phyloP scores from a whole-genome alignment of 2,888 invertebrate genomes.

The Panzeria rudis region DNA sequence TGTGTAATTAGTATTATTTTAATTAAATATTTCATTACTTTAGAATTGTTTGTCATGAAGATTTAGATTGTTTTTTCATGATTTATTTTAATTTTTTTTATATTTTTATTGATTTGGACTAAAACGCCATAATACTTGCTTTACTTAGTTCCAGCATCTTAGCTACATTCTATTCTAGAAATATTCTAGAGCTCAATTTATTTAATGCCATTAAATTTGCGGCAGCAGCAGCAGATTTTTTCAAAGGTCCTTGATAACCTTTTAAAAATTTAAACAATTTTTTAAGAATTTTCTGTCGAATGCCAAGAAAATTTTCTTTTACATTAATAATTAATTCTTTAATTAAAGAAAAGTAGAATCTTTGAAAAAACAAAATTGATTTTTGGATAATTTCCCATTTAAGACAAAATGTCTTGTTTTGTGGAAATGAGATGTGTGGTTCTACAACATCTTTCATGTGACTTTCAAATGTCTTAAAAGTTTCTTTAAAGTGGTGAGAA shows the following conservation, averaged over 20 bases:
- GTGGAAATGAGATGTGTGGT: background rate
- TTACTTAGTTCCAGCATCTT: constrained; percentile 84
- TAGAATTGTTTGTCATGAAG: constrained; percentile 31
- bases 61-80: constrained; percentile 23
- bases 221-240: constrained; percentile 51
- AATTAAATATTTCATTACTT: constrained; percentile 31
- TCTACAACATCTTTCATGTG: background rate
- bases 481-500: background rate
- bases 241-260: constrained; percentile 62
- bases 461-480: constrained; percentile 11
- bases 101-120: constrained; percentile 74
- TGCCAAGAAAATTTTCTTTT: constrained; percentile 61
- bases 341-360: background rate
- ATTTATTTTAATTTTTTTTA: constrained; percentile 36
- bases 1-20: constrained; percentile 10
- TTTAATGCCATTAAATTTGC: constrained; percentile 63
- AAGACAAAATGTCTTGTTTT: constrained; percentile 41
- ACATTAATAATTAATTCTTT: constrained; percentile 14
- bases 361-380: constrained; percentile 8
- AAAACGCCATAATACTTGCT: constrained; percentile 84
- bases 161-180: constrained; percentile 84
- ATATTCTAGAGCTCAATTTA: constrained; percentile 81
- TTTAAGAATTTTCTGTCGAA: constrained; percentile 59
- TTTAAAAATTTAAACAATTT: constrained; percentile 62
- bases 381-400: background rate